A percentile compares a stretch with the other conserved stretches of the same genome.
phyloP scores from a whole-genome alignment of 2,797 vertebrate species.

The Momotus momota region DNA sequence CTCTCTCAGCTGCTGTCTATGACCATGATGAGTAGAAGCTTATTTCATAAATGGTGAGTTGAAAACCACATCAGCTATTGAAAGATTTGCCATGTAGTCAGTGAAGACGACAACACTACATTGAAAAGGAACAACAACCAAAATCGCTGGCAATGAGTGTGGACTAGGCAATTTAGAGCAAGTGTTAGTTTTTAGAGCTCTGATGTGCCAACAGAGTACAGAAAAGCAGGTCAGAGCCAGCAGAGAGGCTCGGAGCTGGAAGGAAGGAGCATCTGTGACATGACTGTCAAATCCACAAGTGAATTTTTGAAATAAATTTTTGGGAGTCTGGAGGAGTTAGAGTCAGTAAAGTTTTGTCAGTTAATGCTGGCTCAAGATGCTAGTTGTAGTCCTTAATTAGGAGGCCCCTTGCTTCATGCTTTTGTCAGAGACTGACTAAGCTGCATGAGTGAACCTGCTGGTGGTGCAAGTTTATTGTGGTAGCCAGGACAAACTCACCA shows the following conservation, averaged over 20 bases:
- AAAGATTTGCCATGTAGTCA: background rate
- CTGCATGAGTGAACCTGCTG: background rate
- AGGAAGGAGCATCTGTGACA: constrained; percentile 15
- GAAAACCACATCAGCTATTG: background rate
- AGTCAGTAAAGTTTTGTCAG: background rate
- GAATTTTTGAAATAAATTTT: background rate
- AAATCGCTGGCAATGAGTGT: background rate
- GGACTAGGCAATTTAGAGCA: background rate
- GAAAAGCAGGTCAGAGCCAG: background rate
- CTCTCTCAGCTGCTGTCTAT: background rate
- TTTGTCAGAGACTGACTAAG: background rate
- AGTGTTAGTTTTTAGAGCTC: background rate
- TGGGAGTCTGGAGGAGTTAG: background rate
- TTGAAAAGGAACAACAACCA: background rate
- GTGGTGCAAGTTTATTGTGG: background rate
- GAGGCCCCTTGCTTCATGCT: background rate
- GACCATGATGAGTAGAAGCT: background rate
- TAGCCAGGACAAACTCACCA: background rate
- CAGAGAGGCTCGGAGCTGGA: background rate
- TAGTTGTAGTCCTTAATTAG: background rate
- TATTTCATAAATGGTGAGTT: background rate
- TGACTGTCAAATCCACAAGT: background rate
- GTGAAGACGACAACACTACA: background rate
- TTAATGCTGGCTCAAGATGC: background rate
- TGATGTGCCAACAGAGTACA: background rate